phyloP scores from a whole-genome alignment of 2,888 invertebrate genomes.

The Dascillus cervinus region DNA sequence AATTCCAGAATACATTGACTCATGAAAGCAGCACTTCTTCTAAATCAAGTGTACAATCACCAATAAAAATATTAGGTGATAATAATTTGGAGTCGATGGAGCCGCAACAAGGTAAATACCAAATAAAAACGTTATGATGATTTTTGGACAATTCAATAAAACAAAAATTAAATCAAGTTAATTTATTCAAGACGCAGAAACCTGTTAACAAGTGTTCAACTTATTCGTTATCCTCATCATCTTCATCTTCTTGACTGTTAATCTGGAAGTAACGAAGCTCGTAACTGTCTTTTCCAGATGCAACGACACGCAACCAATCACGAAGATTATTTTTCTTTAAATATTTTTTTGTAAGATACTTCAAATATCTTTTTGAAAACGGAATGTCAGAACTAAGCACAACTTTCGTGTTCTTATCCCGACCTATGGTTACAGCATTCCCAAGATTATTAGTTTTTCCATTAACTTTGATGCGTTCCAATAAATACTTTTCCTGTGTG shows the following conservation, averaged over 20 bases:
- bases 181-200: no score
- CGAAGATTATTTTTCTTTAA: slow-evolving; percentile 98
- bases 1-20: no score
- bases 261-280: slow-evolving; percentile 99
- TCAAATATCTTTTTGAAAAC: slow-evolving; percentile 84
- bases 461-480: slow-evolving; percentile 87
- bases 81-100: no score
- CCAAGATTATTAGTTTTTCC: slow-evolving; percentile 96
- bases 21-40: no score
- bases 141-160: no score
- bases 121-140: no score
- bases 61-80: no score
- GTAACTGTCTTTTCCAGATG: slow-evolving; percentile 90
- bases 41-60: no score
- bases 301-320: slow-evolving; percentile 99
- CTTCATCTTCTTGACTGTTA: slow-evolving; percentile 64
- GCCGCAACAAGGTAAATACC: no score
- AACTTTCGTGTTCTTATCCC: slow-evolving; percentile 84
- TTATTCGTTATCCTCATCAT: slow-evolving; percentile 84
- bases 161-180: no score
- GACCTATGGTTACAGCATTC: slow-evolving; percentile 79
- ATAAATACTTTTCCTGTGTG: slow-evolving; percentile 75
- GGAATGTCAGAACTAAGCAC: slow-evolving; percentile 81
- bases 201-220: no score
- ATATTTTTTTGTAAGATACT: slow-evolving; percentile 99